Conservation (phyloP, 1,140 invertebrate genomes). For the Drosophila pruinosa region DNA sequence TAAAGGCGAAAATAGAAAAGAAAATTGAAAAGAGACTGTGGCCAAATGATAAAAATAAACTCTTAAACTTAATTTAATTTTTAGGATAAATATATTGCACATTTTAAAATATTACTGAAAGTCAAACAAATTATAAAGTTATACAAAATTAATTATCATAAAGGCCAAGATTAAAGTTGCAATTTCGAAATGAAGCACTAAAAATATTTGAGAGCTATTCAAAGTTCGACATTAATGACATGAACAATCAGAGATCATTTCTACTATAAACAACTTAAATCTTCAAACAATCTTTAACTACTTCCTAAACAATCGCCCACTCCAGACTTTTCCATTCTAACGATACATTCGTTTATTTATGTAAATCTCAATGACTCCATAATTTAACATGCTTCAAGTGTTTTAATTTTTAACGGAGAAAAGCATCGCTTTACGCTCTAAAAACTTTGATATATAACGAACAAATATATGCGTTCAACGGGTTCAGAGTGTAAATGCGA, state of each 20-base stretch:
- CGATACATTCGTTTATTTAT: neutral
- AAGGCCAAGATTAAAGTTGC: too few relatives aligned
- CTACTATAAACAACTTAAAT: neutral
- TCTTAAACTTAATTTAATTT: too few relatives aligned
- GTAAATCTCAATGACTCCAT: neutral
- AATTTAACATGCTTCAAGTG: slow-evolving; percentile 67
- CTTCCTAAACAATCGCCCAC: neutral
- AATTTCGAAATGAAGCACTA: too few relatives aligned
- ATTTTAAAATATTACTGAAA: too few relatives aligned
- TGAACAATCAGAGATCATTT: neutral
- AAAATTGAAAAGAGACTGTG: too few relatives aligned
- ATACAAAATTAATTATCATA: too few relatives aligned
- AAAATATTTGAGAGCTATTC: too few relatives aligned
- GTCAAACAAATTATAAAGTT: too few relatives aligned
- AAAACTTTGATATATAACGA: slow-evolving; percentile 57
- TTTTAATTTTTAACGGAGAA: slow-evolving; percentile 48
- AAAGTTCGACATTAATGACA: too few relatives aligned
- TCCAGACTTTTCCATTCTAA: neutral
- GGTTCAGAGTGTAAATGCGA: slow-evolving; percentile 74
- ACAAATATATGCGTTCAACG: neutral
- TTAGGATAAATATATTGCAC: too few relatives aligned
- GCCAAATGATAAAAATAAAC: neutral
- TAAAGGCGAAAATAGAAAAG: too few relatives aligned
- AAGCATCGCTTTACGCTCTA: slow-evolving; percentile 70
- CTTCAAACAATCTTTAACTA: neutral